phyloP scores from a whole-genome alignment of 92 coral and sea anemone genomes.

The Epizoanthus fatuus region DNA sequence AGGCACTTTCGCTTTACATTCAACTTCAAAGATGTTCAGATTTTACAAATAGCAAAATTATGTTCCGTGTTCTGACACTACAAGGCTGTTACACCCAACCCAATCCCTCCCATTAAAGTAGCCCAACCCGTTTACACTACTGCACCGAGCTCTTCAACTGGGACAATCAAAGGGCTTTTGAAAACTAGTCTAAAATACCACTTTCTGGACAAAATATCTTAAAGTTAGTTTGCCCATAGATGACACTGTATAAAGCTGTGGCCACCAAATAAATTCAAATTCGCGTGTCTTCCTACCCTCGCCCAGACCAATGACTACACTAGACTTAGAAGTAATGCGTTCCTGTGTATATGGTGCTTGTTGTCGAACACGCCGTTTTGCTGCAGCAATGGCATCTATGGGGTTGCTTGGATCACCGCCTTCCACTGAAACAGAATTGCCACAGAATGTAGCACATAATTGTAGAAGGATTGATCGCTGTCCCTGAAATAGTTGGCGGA shows the following conservation, averaged over 20 bases:
- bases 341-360: neutral
- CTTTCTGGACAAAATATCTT: constrained; percentile 14
- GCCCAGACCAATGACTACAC: constrained; percentile 13
- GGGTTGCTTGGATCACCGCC: neutral
- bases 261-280: constrained; percentile 30
- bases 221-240: constrained; percentile 30
- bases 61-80: no score
- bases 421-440: neutral
- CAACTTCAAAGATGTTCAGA: no score
- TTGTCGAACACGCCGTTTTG: neutral
- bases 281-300: constrained; percentile 23
- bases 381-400: neutral
- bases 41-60: no score
- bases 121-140: no score
- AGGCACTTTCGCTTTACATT: no score
- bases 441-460: neutral
- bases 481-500: neutral
- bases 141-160: no score
- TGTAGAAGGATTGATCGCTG: neutral
- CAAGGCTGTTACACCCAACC: no score
- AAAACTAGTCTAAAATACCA: neutral
- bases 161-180: neutral
- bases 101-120: no score
- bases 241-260: neutral
- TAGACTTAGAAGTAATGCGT: constrained; percentile 11